Evolutionary conservation across 1,140 invertebrate genomes (phyloP), one percentile per base, ranked within the genome.

Genomic region (Charaxes varanes): DNA sequence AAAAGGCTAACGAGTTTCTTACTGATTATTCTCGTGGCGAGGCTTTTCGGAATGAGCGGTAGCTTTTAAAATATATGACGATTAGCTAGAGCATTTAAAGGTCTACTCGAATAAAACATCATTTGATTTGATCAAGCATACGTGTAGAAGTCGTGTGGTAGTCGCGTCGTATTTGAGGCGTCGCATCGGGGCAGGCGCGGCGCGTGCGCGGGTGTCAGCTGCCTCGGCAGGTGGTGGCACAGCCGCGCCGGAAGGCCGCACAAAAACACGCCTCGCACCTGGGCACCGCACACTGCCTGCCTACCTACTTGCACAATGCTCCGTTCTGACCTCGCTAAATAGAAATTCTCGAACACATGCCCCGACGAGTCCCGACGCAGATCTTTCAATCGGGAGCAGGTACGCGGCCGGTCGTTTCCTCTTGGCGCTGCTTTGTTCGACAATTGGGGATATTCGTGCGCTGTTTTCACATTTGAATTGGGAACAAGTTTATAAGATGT

Each of bases 191-290:
- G 10, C 11, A 14, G 27, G 10, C 26, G 17, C 22, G 41, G 32
- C 34, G 45, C 65, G 66, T 52, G 61, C 53, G 57, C 51, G 53
- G 61, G 67, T 61, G 66, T 62, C 67, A 63, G 67, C 64, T 64
- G 61, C 12, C 32, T 44, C 61, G 70, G 72, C 73, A 77, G 74
- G 72, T 79, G 77, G 44, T 47, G 53, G 44, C 54, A 63, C 74
- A 77, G 74, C 74, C 72, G 49, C 42, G 77, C 71, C 73, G 77
- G 74, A 76, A 73, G 65, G 65, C 65, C 58, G 57, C 55, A 77
- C 68, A 82, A 77, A 79, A 76, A 77, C 63, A 46, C 62, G 66
- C 77, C 61, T 49, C 62, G 65, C 77, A 82, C 77, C 77, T 82
- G 77, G 77, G 58, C 59, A 26, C 35, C 54, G 31, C 48, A 41